phyloP scores from a whole-genome alignment of 2,888 invertebrate genomes.

The Marasmarcha lunaedactyla region DNA sequence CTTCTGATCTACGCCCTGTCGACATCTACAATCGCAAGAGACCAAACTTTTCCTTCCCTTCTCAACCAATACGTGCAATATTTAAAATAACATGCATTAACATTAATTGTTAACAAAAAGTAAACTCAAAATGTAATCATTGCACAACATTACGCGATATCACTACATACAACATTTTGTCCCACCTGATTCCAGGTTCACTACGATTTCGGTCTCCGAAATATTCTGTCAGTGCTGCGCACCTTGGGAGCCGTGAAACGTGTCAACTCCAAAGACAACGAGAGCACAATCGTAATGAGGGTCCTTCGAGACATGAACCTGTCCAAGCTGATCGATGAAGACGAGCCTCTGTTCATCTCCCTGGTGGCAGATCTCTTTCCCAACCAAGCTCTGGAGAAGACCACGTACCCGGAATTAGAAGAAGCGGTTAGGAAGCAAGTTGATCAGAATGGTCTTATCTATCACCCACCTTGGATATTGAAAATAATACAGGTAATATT shows the following conservation, averaged over 20 bases:
- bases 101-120: no score
- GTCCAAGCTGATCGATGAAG: slow-evolving; percentile 96
- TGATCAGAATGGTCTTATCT: slow-evolving; percentile 82
- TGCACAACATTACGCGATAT: no score
- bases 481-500: slow-evolving; percentile 86
- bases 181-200: slow-evolving; percentile 81
- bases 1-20: no score
- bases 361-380: slow-evolving; percentile 96
- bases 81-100: no score
- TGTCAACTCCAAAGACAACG: slow-evolving; percentile 90
- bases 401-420: slow-evolving; percentile 88
- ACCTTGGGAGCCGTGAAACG: slow-evolving; percentile 94
- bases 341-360: slow-evolving; percentile 97
- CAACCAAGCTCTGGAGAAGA: slow-evolving; percentile 92
- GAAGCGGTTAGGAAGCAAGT: slow-evolving; percentile 88
- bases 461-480: slow-evolving; percentile 94
- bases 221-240: slow-evolving; percentile 93
- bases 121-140: no score
- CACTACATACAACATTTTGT: no score
- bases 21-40: no score
- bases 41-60: no score
- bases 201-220: slow-evolving; percentile 95
- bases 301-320: slow-evolving; percentile 98
- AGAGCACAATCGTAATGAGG: slow-evolving; percentile 96
- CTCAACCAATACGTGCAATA: no score